Conservation (phyloP, 1,140 invertebrate genomes). For the Drosophila arawakana region DNA sequence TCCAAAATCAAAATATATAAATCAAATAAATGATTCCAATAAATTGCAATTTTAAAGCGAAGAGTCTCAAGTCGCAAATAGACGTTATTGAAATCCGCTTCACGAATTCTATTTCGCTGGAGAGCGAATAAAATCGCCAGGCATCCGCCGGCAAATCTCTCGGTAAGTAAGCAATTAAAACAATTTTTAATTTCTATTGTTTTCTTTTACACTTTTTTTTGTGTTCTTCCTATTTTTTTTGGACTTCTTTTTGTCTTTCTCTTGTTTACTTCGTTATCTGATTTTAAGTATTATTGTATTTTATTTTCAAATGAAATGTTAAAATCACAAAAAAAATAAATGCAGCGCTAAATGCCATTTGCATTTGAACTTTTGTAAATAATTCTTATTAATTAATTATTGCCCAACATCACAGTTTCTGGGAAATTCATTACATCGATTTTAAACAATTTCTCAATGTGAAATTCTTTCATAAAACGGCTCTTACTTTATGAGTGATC, state of each 20-base stretch:
- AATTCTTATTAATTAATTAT: conserved; percentile 34
- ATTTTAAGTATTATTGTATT: conserved; percentile 36
- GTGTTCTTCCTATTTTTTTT: conserved; percentile 43
- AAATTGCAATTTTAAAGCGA: conserved; percentile 80
- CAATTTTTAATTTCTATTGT: conserved; percentile 39
- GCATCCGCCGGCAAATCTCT: conserved; percentile 61
- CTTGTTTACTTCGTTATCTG: conserved; percentile 20
- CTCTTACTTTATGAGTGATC: conserved; percentile 55
- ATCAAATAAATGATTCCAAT: conserved; percentile 29
- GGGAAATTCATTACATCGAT: conserved; percentile 24
- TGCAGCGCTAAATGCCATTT: conserved; percentile 55
- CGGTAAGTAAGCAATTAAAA: conserved; percentile 61
- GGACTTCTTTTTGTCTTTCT: conserved; percentile 44
- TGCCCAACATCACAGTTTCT: conserved; percentile 26
- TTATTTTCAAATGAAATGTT: conserved; percentile 7
- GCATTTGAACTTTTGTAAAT: conserved; percentile 65
- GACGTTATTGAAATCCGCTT: conserved; percentile 69
- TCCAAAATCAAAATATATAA: conserved; percentile 30
- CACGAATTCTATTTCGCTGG: conserved; percentile 62
- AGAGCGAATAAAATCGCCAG: conserved; percentile 48
- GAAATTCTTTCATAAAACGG: conserved; percentile 41
- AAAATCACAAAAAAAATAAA: background rate
- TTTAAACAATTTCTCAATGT: conserved; percentile 42
- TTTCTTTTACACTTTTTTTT: conserved; percentile 36
- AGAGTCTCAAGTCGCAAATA: conserved; percentile 76